A percentile compares a stretch with the other conserved stretches of the same genome.
phyloP scores from a whole-genome alignment of 1,140 invertebrate species.

The Sipha flava region DNA sequence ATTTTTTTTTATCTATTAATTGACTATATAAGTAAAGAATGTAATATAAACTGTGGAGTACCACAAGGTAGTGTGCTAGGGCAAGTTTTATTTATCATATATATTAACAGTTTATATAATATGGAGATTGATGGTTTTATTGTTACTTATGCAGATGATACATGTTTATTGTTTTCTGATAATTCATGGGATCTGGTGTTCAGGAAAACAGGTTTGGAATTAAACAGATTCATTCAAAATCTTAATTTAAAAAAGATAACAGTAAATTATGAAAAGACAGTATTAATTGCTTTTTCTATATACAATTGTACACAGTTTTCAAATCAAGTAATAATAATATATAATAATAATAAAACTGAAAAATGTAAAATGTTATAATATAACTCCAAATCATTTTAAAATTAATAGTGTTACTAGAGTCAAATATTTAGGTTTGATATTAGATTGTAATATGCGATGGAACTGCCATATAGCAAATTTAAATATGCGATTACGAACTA shows the following conservation, averaged over 20 bases:
- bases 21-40: not conserved
- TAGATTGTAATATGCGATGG: not conserved
- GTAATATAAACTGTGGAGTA: not conserved
- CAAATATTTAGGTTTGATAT: not conserved
- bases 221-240: not conserved
- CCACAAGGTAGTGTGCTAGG: constrained; percentile 4
- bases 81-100: not conserved
- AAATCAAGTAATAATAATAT: not conserved
- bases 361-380: too few relatives aligned
- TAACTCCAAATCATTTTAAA: not conserved
- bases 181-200: not conserved
- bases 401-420: not conserved
- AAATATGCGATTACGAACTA: not conserved
- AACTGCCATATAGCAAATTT: not conserved
- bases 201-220: not conserved
- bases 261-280: not conserved
- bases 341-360: not conserved
- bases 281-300: not conserved
- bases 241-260: not conserved
- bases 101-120: not conserved
- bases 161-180: not conserved
- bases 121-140: not conserved
- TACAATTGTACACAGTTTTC: not conserved
- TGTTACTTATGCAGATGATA: not conserved
- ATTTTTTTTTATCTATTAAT: too few relatives aligned